Evolutionary conservation across 1,140 invertebrate genomes (phyloP), one percentile per base, ranked within the genome.

Genomic region (Scaptomyza montana): DNA sequence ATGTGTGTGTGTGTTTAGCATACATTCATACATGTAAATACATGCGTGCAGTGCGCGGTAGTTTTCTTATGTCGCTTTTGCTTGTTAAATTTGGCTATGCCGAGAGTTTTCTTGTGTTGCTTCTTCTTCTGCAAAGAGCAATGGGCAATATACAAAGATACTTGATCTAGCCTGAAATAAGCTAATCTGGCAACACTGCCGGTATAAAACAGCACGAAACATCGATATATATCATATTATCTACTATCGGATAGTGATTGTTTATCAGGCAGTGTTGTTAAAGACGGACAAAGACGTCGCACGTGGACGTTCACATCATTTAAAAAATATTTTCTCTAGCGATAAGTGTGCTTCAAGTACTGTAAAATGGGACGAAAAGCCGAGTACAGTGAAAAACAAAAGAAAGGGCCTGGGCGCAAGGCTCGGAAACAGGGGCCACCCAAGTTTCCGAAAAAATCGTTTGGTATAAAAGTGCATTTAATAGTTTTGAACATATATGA

Each of bases 361-460:
- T 46, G 28, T 13, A 45, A 9, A 50, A 98, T 98, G 97, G 97
- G 97, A 64, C 93, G 97, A 45, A 98, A 97, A 94, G 96, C 95
- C 28, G 96, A 97, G 81, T 98, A 96, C 90, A 93, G 93, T 77
- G 94, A 94, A 72, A 94, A 94, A 55, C 92, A 93, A n/a, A 96
- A 96, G 79, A 96, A 94, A 92, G 97, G 97, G 6, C 96, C 95
- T 30, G 97, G 97, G 1, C 94, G 95, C 68, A 98, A 98, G 93
- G 93, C 96, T 0, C 96, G 95, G 74, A 98, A 98, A 91, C 97
- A 98, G 85, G 94, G 94, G 59, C 94, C 96, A 74, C 97, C 97
- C 7, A 92, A 93, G 50, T 95, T 97, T 89, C 94, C 94, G 1
- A 91, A 91, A 53, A 75, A 78, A 50, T 66, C 86, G 0, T 90